phyloP scores from a whole-genome alignment of 2,888 invertebrate genomes.

The Lithophane leautieri region DNA sequence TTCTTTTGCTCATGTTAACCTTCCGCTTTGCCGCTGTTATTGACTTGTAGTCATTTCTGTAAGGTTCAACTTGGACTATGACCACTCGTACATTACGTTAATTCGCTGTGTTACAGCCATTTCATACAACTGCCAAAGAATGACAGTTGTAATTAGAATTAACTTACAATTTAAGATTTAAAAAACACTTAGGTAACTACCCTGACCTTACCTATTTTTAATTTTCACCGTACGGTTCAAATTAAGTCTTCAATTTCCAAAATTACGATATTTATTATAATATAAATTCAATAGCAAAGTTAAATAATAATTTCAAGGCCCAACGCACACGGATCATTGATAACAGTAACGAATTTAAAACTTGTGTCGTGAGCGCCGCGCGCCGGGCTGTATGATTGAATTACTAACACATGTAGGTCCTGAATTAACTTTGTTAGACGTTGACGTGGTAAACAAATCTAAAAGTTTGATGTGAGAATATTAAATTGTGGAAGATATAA shows the following conservation, averaged over 20 bases:
- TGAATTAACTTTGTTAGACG: constrained; percentile 41
- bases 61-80: neutral
- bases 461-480: constrained; percentile 31
- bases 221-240: too few relatives aligned
- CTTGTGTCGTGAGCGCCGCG: constrained; percentile 10
- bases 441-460: constrained; percentile 21
- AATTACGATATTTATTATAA: neutral
- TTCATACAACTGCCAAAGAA: neutral
- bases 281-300: neutral
- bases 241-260: neutral
- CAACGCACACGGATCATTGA: constrained; percentile 35
- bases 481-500: constrained; percentile 9
- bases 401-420: constrained; percentile 33
- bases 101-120: neutral
- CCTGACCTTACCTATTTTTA: neutral
- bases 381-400: constrained; percentile 15
- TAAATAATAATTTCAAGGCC: constrained; percentile 7
- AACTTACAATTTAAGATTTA: neutral
- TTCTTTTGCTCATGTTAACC: neutral
- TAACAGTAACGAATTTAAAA: constrained; percentile 50
- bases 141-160: neutral
- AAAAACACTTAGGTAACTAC: too few relatives aligned
- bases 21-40: neutral
- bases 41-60: neutral
- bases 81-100: neutral